Evolutionary conservation across 1,140 invertebrate species (phyloP), one percentile per base, ranked within the genome.

Genomic region (Ganaspis sp.): DNA sequence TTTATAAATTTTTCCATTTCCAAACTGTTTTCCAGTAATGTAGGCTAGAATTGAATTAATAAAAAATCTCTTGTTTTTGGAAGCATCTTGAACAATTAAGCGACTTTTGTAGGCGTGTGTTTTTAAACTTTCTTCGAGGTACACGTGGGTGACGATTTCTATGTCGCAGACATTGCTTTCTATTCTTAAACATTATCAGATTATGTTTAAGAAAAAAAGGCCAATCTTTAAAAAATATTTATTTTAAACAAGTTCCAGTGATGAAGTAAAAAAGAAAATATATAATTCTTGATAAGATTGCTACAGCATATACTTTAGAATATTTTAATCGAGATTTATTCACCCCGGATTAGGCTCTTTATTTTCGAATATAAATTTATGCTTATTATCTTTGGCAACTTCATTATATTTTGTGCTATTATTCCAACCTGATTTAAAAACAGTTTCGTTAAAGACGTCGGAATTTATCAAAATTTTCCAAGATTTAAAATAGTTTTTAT

Each of bases 61-160:
- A n/a, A n/a, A n/a, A n/a, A n/a, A n/a, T n/a, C n/a, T n/a, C n/a
- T n/a, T 64, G 58, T 64, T 64, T 64, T 64, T 29, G 58, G 23
- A 4, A 29, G 58, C 29, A 15, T 64, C 21, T 64, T 26, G 23
- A 15, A 64, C 23, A 64, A 64, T 29, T 12, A 64, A 29, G 23
- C 23, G 11, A 29, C 21, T 29, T 15, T 29, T 64, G 58, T 64
- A 26, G 58, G 58, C 23, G 58, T 64, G 8, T 64, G 54, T 58
- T 58, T 58, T 58, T 58, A 58, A 9, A 26, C 54, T 58, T 58
- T 26, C 54, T 21, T 9, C 23, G 12, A 26, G 19, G 21, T 26
- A 58, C 54, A 58, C 54, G 54, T 58, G 54, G 54, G 54, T 58
- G 58, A 64, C 15, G 58, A 64, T 64, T 64, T 64, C 58, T 64